Evolutionary conservation across 2,113 vertebrate genomes (phyloP), one percentile per base, ranked within the genome.

Genomic region (Saccopteryx leptura): DNA sequence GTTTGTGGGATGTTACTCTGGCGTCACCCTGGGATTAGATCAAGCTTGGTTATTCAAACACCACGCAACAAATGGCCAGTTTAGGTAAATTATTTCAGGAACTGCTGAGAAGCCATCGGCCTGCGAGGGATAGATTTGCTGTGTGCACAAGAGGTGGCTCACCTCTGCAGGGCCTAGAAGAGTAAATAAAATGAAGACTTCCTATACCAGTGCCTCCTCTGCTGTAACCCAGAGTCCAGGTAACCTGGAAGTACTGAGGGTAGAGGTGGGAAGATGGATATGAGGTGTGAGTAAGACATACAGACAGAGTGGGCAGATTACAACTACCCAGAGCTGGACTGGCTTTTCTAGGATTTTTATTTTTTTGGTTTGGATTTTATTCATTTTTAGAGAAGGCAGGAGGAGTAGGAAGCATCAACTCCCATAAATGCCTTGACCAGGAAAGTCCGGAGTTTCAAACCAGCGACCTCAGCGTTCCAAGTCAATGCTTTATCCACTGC

Each of bases 51-150:
- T 69, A 58, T 74, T 71, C 75, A 68, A 83, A 92, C 11, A 28
- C 12, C 56, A 33, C 26, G 66, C 12, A 39, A 58, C 31, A 65
- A 60, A 21, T 28, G 50, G 75, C 18, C 7, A 39, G 9, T 56
- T 33, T 21, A 50, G 23, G 56, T 78, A 50, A 90, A 69, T 56
- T 56, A 83, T 86, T 69, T 63, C 39, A 46, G 18, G 79, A 72
- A 72, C 50, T 78, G 58, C 15, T 46, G 76, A 90, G 75, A 92
- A 89, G 54, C 79, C 33, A 52, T 15, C 78, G 84, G 72, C n/a
- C 66, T 72, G 10, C 91, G 46, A 91, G 72, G 76, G 85, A 75
- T 17, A 71, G 31, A 71, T 75, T 85, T 81, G 88, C 52, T 66
- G 7, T 76, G 56, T 58, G 33, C 39, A 71, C 60, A 74, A 50